A percentile compares a stretch with the other conserved stretches of the same genome.
Conservation (phyloP, 2,797 vertebrate genomes). For the Hapalemur alaotrensis region DNA sequence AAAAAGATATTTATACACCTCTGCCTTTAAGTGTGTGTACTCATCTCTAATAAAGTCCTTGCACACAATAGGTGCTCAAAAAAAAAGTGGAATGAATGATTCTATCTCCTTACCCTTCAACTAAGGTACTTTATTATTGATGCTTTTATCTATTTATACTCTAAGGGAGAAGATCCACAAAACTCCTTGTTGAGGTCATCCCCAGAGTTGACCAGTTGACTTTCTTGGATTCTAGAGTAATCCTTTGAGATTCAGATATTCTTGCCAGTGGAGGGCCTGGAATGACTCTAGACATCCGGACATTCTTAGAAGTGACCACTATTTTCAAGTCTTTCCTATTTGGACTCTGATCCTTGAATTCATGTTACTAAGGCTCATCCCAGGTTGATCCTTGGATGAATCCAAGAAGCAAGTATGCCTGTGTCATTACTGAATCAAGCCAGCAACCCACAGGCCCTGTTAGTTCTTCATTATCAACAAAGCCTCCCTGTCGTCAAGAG, state of each 20-base stretch:
- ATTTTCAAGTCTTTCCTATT: background rate
- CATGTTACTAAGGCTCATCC: background rate
- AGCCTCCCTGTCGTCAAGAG: background rate
- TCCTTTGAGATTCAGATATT: background rate
- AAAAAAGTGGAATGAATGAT: background rate
- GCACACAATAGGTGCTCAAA: background rate
- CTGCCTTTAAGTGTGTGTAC: background rate
- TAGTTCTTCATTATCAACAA: background rate
- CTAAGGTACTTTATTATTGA: background rate
- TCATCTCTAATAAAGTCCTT: background rate
- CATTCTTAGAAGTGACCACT: background rate
- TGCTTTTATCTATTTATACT: background rate
- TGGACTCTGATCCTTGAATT: background rate
- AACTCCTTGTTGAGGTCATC: background rate
- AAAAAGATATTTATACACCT: background rate
- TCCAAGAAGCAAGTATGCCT: background rate
- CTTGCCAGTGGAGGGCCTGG: background rate
- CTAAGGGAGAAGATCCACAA: background rate
- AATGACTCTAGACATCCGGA: background rate
- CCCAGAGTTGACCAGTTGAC: background rate
- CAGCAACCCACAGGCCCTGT: background rate
- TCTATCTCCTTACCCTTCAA: background rate
- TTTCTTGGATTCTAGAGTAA: background rate
- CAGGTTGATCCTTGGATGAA: background rate
- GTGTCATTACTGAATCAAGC: background rate